Conservation (phyloP, 2,113 vertebrate genomes). For the Prunella himalayana region DNA sequence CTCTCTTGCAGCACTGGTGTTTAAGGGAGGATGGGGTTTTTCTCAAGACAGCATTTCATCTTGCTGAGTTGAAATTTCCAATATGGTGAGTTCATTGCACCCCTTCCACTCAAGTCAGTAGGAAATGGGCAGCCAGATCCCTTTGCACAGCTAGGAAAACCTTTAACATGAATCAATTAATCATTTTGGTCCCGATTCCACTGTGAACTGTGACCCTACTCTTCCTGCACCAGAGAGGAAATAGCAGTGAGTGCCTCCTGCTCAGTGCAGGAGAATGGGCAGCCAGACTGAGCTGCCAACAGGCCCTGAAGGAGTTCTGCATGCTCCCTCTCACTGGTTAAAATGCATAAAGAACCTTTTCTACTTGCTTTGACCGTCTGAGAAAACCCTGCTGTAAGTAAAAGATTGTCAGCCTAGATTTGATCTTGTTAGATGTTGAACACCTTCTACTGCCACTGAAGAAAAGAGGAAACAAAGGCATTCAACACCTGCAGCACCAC, state of each 20-base stretch:
- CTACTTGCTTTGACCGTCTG: neutral
- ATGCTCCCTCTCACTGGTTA: neutral
- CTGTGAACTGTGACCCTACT: neutral
- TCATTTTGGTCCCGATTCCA: neutral
- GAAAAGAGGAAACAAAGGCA: neutral
- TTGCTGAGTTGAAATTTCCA: neutral
- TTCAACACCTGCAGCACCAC: conserved; percentile 9
- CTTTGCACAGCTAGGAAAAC: neutral
- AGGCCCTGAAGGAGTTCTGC: neutral
- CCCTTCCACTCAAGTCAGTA: neutral
- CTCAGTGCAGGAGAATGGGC: neutral
- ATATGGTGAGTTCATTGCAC: neutral
- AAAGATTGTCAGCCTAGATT: neutral
- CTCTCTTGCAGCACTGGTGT: neutral
- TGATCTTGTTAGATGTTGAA: neutral
- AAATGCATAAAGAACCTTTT: neutral
- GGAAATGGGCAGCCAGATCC: neutral
- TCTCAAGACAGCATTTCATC: neutral
- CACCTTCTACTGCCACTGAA: neutral
- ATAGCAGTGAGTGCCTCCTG: neutral
- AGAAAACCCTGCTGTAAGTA: neutral
- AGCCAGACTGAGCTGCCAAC: neutral
- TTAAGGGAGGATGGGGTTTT: neutral
- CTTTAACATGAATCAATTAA: neutral
- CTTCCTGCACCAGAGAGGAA: neutral